A percentile compares a stretch with the other conserved stretches of the same genome.
These are phyloP conservation scores for Ginglymostoma cirratum DNA, from an alignment of 2,113 vertebrate genomes.

Conservation along the genomic window DNA sequence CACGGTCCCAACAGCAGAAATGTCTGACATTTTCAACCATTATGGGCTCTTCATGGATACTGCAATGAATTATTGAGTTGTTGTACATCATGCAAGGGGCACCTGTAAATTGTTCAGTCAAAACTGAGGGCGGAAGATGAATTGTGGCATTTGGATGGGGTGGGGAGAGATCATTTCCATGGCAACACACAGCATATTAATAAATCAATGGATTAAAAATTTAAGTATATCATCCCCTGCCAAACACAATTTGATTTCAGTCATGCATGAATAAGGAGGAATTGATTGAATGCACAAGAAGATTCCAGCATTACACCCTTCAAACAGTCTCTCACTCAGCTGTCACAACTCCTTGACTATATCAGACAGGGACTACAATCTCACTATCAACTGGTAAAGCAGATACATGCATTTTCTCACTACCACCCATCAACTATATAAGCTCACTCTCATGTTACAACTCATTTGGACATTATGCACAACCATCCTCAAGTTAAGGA, in stretches of 20 bases:
- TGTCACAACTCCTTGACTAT: too few relatives aligned
- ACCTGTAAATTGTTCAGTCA: not conserved
- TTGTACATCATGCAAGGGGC: not conserved
- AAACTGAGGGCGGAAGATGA: not conserved
- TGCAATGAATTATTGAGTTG: not conserved
- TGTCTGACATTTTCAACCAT: not conserved
- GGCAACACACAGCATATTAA: not conserved
- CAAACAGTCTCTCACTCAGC: too few relatives aligned
- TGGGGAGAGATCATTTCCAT: not conserved
- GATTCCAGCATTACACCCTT: too few relatives aligned
- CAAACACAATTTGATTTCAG: not conserved
- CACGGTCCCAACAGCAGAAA: not conserved
- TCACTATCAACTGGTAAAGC: not conserved
- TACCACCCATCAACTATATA: not conserved
- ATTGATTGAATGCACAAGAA: not conserved
- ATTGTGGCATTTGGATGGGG: not conserved
- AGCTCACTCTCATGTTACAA: not conserved
- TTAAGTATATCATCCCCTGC: not conserved
- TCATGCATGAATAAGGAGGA: not conserved
- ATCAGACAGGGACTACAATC: not conserved
- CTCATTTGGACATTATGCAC: not conserved
- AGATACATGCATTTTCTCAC: not conserved
- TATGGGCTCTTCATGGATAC: not conserved
- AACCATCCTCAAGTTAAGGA: not conserved
- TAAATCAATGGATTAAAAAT: not conserved